Evolutionary conservation across 1,140 invertebrate genomes (phyloP).

Genomic region (Choristoneura fumiferana): DNA sequence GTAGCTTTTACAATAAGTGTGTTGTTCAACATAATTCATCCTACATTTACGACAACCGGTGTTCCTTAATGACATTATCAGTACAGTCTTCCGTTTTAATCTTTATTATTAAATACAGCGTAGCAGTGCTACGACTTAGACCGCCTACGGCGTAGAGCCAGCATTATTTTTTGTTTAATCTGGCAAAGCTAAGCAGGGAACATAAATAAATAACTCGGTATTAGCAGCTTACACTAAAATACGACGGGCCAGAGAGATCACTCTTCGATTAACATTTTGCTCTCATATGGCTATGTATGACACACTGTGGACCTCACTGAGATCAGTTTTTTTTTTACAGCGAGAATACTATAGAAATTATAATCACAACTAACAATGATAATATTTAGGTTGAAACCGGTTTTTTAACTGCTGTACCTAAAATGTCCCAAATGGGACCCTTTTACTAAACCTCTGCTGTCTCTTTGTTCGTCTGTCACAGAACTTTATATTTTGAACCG

Average conservation of each 20-base stretch:
- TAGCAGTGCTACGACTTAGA: slow-evolving; percentile 3
- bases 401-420: too few relatives aligned
- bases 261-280: background rate
- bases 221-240: slow-evolving; percentile 17
- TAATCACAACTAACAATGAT: too few relatives aligned
- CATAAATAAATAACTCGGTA: slow-evolving; percentile 16
- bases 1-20: slow-evolving; percentile 16
- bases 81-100: background rate
- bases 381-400: too few relatives aligned
- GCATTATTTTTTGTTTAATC: slow-evolving; percentile 12
- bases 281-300: too few relatives aligned
- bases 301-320: too few relatives aligned
- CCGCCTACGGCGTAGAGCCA: slow-evolving; percentile 1
- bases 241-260: background rate
- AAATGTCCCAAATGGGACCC: too few relatives aligned
- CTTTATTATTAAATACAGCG: slow-evolving; percentile 8
- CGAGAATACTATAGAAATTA: too few relatives aligned
- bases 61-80: slow-evolving; percentile 13
- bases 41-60: background rate
- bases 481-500: too few relatives aligned
- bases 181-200: background rate
- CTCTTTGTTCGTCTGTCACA: too few relatives aligned
- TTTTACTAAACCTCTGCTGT: too few relatives aligned
- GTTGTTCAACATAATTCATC: background rate
- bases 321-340: too few relatives aligned